Evolutionary conservation across 2,113 vertebrate species (phyloP).

Genomic region (Mastomys coucha): DNA sequence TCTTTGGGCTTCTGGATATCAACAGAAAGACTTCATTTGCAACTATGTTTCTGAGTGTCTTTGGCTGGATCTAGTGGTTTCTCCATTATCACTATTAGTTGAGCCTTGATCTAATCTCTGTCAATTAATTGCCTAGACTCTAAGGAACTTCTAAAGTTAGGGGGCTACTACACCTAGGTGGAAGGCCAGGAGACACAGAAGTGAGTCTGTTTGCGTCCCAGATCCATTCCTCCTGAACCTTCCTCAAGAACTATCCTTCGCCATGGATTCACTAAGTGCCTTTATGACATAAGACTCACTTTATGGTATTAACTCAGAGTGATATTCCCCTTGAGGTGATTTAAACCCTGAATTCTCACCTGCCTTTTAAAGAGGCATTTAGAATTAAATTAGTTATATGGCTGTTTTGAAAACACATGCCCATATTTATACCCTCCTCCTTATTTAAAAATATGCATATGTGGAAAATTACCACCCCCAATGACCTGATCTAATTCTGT

Average conservation of each 20-base stretch:
- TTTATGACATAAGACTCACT: background rate
- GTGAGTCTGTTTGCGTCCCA: background rate
- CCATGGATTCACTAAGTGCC: background rate
- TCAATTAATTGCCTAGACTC: background rate
- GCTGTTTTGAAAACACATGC: conserved; percentile 44
- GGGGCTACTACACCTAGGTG: background rate
- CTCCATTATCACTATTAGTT: background rate
- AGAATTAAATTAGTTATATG: conserved; percentile 55
- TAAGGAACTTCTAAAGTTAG: background rate
- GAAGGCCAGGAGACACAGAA: background rate
- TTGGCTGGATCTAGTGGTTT: background rate
- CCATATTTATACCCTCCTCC: background rate
- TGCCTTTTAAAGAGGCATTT: conserved; percentile 47
- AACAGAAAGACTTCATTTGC: background rate
- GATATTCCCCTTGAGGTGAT: background rate
- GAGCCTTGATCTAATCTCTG: no score
- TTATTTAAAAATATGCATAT: conserved; percentile 42
- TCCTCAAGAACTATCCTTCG: background rate
- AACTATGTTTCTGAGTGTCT: background rate
- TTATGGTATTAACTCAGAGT: background rate
- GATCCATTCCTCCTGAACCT: background rate
- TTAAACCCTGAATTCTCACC: conserved; percentile 42
- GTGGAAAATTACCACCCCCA: conserved; percentile 55
- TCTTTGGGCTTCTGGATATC: background rate
- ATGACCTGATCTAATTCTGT: conserved; percentile 54